Conservation (phyloP, 1,140 invertebrate species). For the Drosophila lowei region DNA sequence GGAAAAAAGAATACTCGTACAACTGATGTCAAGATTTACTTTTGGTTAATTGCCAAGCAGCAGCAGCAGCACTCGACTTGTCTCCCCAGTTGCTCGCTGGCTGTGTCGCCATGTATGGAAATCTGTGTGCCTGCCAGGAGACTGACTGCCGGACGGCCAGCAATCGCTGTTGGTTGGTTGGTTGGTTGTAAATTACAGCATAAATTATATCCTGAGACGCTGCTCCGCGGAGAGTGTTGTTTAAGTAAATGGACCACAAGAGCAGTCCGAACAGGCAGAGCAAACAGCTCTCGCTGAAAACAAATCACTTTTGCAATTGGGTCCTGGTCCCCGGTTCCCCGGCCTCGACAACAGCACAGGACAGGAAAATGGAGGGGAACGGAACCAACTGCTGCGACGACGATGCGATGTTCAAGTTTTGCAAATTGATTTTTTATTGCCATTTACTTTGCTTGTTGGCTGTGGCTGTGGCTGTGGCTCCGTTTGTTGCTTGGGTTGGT, state of each 20-base stretch:
- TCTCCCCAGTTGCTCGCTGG: background rate
- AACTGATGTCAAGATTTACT: slow-evolving; percentile 47
- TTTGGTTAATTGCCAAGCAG: slow-evolving; percentile 53
- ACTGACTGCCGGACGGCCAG: background rate
- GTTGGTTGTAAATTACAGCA: slow-evolving; percentile 59
- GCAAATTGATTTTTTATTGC: slow-evolving; percentile 67
- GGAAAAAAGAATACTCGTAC: background rate
- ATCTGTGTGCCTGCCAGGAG: slow-evolving; percentile 13
- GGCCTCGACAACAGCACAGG: background rate
- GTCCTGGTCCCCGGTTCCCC: background rate
- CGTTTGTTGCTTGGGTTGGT: slow-evolving; percentile 5
- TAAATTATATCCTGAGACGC: slow-evolving; percentile 48
- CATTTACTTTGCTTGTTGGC: slow-evolving; percentile 42
- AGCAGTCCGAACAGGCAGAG: slow-evolving; percentile 25
- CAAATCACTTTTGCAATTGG: slow-evolving; percentile 63
- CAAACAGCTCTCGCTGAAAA: slow-evolving; percentile 31
- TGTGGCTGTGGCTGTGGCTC: background rate
- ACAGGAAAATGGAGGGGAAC: background rate
- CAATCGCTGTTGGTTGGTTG: background rate
- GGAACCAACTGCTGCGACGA: background rate
- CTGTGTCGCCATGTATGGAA: slow-evolving; percentile 52
- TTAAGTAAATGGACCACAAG: slow-evolving; percentile 55
- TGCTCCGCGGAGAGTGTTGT: slow-evolving; percentile 44
- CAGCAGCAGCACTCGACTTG: too few relatives aligned
- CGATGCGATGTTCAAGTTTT: slow-evolving; percentile 41